Base-by-base conservation (phyloP, 2,888 invertebrate genomes). In the Coenonympha arcania region DNA sequence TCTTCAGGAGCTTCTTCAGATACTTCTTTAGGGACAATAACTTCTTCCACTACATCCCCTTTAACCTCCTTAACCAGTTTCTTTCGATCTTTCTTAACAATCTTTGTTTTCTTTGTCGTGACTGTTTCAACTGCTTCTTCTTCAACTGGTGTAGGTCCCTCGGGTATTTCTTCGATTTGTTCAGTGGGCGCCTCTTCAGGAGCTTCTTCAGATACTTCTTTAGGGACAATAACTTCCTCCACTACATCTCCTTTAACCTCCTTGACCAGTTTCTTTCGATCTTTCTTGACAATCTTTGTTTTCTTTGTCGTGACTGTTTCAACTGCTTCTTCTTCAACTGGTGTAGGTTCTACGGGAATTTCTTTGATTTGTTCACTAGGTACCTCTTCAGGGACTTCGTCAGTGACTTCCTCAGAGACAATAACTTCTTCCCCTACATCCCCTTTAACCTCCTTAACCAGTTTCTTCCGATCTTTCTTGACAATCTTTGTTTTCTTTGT, bases 151-250 rank as follows among this genome's bases (percentile, higher is more conserved):
- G 11, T 13, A 11, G 30, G 30, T 13, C 4, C 11, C 30, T n/a
- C 13, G 4, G 5, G 5, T 13, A 3, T 5, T n/a, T 13, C 13
- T 30, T 3, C 13, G 13, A 1, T 30, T 13, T 30, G 13, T 13
- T 30, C 30, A 30, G 13, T 1, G 11, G 30, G 30, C 13, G 11
- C 30, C 4, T 28, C 28, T n/a, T 28, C 28, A n/a, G 90, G 76
- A 40, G 89, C 76, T 61, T 89, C 85, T 45, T 78, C 75, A 6
- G 80, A 73, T 13, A 30, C 4, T 13, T 13, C 3, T 13, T 30
- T 13, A 18, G 89, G 78, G 42, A 88, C 89, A 13, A 86, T 65
- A 43, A 87, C 77, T 65, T 83, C 87, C 53, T 72, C 73, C 62
- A 87, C 76, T n/a, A n/a, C n/a, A n/a, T n/a, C n/a, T n/a, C n/a